Conservation (phyloP, 2,113 vertebrate species). For the Leptocoma aspasia region DNA sequence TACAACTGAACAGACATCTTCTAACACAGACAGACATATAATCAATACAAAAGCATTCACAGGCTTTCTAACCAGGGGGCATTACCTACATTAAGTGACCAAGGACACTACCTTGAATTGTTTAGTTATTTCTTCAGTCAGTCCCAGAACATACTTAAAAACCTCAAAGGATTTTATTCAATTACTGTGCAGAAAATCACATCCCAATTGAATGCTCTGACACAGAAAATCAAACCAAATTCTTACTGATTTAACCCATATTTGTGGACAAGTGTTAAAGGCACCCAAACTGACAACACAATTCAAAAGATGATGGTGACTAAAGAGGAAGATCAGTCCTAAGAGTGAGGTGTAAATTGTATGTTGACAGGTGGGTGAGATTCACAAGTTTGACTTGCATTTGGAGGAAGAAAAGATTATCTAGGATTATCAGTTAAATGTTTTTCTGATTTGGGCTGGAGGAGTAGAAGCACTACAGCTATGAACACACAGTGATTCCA, state of each 20-base stretch:
- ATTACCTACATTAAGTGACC: background rate
- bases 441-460: background rate
- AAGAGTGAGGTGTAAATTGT: background rate
- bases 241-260: background rate
- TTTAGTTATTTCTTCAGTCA: background rate
- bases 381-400: background rate
- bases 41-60: background rate
- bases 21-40: background rate
- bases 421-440: background rate
- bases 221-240: background rate
- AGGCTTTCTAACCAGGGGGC: background rate
- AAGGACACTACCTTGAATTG: background rate
- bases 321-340: background rate
- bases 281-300: background rate
- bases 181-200: background rate
- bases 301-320: background rate
- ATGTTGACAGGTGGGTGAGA: background rate
- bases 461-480: background rate
- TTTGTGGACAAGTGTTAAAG: background rate
- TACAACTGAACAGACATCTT: background rate
- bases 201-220: background rate
- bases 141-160: background rate
- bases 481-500: background rate
- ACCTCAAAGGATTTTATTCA: background rate
- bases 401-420: background rate